Percentiles rank a stretch among this genome's conserved stretches.
These are phyloP conservation scores for Bombus cullumanus DNA, from an alignment of 1,140 invertebrate species.

Conservation along the genomic window DNA sequence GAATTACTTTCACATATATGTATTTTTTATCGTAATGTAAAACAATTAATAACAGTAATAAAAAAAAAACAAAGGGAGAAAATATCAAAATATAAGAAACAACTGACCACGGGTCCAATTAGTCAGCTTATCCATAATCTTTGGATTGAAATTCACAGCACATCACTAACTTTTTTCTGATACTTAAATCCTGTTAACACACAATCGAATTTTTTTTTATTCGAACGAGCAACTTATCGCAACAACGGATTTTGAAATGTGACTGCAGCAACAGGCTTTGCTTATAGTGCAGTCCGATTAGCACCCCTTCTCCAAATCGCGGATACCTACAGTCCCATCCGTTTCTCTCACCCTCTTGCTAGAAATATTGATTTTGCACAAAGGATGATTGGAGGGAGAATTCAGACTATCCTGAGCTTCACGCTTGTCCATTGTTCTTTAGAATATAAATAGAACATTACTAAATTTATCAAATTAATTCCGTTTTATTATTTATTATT, in stretches of 20 bases:
- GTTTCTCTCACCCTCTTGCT: constrained; percentile 72
- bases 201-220: constrained; percentile 45
- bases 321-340: constrained; percentile 15
- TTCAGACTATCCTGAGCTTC: constrained; percentile 59
- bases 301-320: constrained; percentile 70
- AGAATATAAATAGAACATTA: constrained; percentile 71
- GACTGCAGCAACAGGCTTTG: constrained; percentile 81
- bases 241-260: constrained; percentile 52
- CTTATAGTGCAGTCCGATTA: constrained; percentile 76
- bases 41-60: background rate
- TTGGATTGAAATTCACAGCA: constrained; percentile 72
- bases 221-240: constrained; percentile 42
- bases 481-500: constrained; percentile 36
- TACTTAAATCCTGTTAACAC: constrained; percentile 39
- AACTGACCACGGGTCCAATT: constrained; percentile 78
- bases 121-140: constrained; percentile 79
- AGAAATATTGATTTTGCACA: constrained; percentile 80
- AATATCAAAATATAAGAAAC: constrained; percentile 14
- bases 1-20: background rate
- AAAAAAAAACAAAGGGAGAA: background rate
- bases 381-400: constrained; percentile 68
- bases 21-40: background rate
- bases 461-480: constrained; percentile 63
- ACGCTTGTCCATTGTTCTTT: constrained; percentile 73
- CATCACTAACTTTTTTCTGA: constrained; percentile 73